A percentile compares a stretch with the other conserved stretches of the same genome.
phyloP scores from a whole-genome alignment of 2,797 vertebrate species.

The Siniperca scherzeri region DNA sequence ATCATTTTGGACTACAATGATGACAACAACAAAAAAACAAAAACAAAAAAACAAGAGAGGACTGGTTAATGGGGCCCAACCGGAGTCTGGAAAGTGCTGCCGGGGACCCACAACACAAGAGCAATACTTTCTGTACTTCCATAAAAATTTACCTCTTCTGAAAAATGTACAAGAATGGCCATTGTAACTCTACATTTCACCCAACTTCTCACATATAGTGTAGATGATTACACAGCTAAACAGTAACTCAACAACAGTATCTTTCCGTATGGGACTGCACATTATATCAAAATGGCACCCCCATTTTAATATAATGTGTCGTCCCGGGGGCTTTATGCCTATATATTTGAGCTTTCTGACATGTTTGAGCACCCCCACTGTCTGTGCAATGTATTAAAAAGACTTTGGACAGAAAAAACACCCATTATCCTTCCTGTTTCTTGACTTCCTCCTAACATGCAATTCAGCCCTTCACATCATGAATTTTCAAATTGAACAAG shows the following conservation, averaged over 20 bases:
- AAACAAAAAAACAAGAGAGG: not conserved
- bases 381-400: constrained; percentile 10
- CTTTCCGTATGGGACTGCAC: not conserved
- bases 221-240: constrained; percentile 1
- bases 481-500: constrained; percentile 45
- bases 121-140: not conserved
- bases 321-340: not conserved
- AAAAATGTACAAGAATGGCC: not conserved
- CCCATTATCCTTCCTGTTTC: not conserved
- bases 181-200: not conserved
- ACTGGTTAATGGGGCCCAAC: not conserved
- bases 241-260: constrained; percentile 24
- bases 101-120: not conserved
- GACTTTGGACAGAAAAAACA: not conserved
- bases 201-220: not conserved
- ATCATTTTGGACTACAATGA: no score
- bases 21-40: no score
- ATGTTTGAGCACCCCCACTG: constrained; percentile 3
- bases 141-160: not conserved
- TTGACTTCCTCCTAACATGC: constrained; percentile 30
- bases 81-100: not conserved
- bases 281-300: not conserved
- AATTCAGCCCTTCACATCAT: constrained; percentile 19
- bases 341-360: not conserved
- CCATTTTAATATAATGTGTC: no score